These are phyloP conservation scores for Nylanderia fulva DNA, from an alignment of 1,140 invertebrate genomes.

Conservation along the genomic window DNA sequence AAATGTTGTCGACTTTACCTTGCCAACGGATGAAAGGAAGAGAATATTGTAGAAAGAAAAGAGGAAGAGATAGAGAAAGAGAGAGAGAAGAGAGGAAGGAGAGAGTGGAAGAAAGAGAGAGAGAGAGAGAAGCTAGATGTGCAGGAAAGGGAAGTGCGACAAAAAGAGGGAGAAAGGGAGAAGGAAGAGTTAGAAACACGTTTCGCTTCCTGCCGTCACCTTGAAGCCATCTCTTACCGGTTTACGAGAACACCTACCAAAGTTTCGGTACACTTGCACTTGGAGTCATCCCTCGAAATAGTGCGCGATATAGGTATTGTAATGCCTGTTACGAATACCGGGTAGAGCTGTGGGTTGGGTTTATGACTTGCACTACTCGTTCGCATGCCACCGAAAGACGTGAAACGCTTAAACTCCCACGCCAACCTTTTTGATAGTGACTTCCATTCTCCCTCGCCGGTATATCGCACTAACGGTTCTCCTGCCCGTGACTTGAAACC, in stretches of 20 bases:
- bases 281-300: constrained; percentile 74
- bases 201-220: constrained; percentile 70
- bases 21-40: constrained; percentile 55
- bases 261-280: constrained; percentile 67
- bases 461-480: neutral
- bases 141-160: constrained; percentile 14
- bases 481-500: neutral
- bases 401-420: constrained; percentile 66
- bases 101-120: neutral
- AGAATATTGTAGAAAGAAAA: constrained; percentile 20
- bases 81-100: too few species aligned
- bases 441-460: constrained; percentile 7
- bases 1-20: constrained; percentile 65
- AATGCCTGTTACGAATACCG: constrained; percentile 70
- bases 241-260: constrained; percentile 68
- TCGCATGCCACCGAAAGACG: constrained; percentile 62
- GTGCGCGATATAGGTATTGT: constrained; percentile 53
- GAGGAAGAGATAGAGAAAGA: neutral
- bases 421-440: constrained; percentile 63
- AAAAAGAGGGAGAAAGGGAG: constrained; percentile 15
- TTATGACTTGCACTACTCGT: constrained; percentile 70
- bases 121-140: neutral
- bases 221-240: constrained; percentile 71
- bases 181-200: constrained; percentile 67
- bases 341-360: constrained; percentile 42